Percentiles rank a stretch among this genome's conserved stretches.
Evolutionary conservation across 2,888 invertebrate species (phyloP).

Genomic region (Zhuqinia jingwanae): DNA sequence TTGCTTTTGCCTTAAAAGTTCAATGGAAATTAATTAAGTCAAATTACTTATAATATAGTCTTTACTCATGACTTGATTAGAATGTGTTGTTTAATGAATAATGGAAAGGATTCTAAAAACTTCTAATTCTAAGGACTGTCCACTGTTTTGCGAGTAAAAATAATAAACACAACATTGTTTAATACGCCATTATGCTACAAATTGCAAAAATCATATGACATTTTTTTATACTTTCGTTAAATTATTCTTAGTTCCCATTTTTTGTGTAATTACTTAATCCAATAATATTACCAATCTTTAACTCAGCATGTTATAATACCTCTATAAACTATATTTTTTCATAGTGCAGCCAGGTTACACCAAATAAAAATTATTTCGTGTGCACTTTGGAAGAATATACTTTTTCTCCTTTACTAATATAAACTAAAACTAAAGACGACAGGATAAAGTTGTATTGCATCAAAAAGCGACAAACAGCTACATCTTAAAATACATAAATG

Average conservation of each 20-base stretch:
- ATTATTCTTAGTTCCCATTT: constrained; percentile 23
- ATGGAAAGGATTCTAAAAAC: no score
- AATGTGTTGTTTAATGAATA: no score
- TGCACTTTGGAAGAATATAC: background rate
- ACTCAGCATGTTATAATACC: background rate
- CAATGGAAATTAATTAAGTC: no score
- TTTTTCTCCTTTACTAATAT: background rate
- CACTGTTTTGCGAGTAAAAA: no score
- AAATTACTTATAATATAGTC: no score
- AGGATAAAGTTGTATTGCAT: constrained; percentile 45
- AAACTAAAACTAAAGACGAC: constrained; percentile 9
- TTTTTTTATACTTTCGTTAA: constrained; percentile 11
- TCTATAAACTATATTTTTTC: constrained; percentile 2
- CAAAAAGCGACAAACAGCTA: constrained; percentile 61
- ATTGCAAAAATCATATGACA: background rate
- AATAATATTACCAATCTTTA: constrained; percentile 32
- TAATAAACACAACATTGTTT: no score
- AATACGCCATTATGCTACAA: no score
- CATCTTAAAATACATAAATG: no score
- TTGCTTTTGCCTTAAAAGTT: no score
- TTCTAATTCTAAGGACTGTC: no score
- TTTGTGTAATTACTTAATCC: constrained; percentile 2
- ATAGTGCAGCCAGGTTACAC: constrained; percentile 25
- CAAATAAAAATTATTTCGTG: constrained; percentile 15
- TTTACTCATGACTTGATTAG: no score